These are phyloP conservation scores for Reticulitermes lucifugus DNA, from an alignment of 2,888 invertebrate genomes.

Conservation along the genomic window DNA sequence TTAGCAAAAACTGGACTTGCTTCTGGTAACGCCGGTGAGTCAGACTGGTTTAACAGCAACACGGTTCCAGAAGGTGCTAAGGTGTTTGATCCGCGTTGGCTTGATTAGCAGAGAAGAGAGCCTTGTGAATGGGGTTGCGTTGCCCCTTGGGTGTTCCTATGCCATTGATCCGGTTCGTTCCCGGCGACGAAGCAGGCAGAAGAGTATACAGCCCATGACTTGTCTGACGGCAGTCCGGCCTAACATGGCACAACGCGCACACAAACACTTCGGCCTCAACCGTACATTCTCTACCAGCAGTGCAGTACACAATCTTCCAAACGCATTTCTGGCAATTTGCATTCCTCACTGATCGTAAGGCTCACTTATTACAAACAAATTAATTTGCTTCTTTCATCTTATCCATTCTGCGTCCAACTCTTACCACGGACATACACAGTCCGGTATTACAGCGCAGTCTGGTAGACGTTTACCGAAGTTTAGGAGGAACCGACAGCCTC, in stretches of 20 bases:
- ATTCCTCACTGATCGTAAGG: no score
- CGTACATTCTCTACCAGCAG: no score
- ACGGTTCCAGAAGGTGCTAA: background rate
- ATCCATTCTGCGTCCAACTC: no score
- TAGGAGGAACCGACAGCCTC: no score
- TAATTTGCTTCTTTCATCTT: no score
- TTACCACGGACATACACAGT: no score
- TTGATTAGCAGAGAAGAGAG: constrained; percentile 13
- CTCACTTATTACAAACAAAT: no score
- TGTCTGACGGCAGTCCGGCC: constrained; percentile 17
- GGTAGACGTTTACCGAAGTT: no score
- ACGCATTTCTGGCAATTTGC: no score
- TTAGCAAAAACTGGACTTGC: background rate
- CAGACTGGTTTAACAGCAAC: constrained; percentile 3
- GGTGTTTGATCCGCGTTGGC: constrained; percentile 34
- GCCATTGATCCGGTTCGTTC: constrained; percentile 29
- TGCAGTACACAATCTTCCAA: no score
- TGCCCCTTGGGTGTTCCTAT: constrained; percentile 33
- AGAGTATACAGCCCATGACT: constrained; percentile 22
- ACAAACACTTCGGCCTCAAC: no score
- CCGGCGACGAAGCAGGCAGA: constrained; percentile 16
- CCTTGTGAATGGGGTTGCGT: constrained; percentile 5
- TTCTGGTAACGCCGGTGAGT: background rate
- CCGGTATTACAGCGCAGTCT: no score
- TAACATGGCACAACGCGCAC: constrained; percentile 11